Evolutionary conservation across 2,113 vertebrate genomes (phyloP).

Genomic region (Cyprinodon tularosa): DNA sequence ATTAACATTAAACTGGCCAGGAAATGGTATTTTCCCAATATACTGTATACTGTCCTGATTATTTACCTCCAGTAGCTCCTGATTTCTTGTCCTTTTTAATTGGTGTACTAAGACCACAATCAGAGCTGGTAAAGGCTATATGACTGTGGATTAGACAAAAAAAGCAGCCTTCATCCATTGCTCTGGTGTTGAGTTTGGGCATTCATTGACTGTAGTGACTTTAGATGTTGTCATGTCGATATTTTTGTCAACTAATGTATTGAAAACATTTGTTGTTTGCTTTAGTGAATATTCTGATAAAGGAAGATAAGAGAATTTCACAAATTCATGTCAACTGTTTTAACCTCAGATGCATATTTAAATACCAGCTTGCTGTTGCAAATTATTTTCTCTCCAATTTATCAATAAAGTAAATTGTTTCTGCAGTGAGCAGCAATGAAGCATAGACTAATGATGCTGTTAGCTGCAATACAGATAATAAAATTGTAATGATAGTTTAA

Average conservation of each 20-base stretch:
- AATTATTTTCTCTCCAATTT: background rate
- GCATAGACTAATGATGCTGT: conserved; percentile 13
- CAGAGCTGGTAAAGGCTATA: background rate
- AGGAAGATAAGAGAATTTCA: background rate
- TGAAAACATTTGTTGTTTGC: background rate
- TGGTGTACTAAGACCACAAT: background rate
- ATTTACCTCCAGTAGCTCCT: background rate
- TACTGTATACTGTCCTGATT: background rate
- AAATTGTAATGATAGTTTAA: conserved; percentile 17
- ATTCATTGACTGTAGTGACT: background rate
- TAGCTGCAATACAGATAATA: conserved; percentile 5
- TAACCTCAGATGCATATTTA: background rate
- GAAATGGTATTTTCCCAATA: background rate
- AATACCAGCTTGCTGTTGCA: background rate
- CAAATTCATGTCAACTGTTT: background rate
- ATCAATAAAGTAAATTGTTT: background rate
- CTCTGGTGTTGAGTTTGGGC: background rate
- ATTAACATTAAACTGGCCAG: background rate
- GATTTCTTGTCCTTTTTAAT: background rate
- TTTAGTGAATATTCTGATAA: background rate
- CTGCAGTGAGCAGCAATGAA: conserved; percentile 5
- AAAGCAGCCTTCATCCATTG: background rate
- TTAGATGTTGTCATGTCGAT: background rate
- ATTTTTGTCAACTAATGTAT: no score
- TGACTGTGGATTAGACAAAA: background rate